Conservation (phyloP, 1,140 invertebrate genomes). For the Pomacea maculata region DNA sequence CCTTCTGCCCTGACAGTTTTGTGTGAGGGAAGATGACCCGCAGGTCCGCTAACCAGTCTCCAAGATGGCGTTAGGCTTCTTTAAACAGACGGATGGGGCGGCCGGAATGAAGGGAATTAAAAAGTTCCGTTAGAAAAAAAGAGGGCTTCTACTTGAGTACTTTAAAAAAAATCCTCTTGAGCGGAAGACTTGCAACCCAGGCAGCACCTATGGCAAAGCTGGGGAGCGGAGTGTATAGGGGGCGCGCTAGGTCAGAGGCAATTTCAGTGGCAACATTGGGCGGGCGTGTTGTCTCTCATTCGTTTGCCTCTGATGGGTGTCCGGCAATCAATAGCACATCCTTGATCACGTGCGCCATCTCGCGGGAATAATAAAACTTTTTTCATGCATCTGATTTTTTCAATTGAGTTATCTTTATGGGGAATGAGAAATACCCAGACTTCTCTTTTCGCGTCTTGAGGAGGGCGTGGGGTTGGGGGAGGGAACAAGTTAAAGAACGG, state of each 20-base stretch:
- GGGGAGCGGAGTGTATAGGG: slow-evolving; percentile 23
- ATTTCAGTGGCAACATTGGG: slow-evolving; percentile 17
- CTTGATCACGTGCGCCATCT: slow-evolving; percentile 17
- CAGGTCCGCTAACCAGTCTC: slow-evolving; percentile 15
- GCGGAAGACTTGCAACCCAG: not conserved
- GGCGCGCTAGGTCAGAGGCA: slow-evolving; percentile 15
- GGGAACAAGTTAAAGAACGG: too few species aligned
- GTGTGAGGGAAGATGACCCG: not conserved
- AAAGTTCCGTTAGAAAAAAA: not conserved
- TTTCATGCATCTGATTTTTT: slow-evolving; percentile 31
- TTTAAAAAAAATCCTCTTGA: not conserved
- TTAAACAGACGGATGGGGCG: slow-evolving; percentile 24
- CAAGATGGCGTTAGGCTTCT: slow-evolving; percentile 25
- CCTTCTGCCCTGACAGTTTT: not conserved
- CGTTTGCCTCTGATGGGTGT: slow-evolving; percentile 23
- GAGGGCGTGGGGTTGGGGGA: too few species aligned
- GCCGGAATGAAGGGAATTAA: slow-evolving; percentile 13
- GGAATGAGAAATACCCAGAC: slow-evolving; percentile 25
- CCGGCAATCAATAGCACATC: slow-evolving; percentile 25
- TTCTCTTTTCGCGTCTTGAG: slow-evolving; percentile 12
- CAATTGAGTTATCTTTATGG: slow-evolving; percentile 23
- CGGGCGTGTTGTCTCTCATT: slow-evolving; percentile 2
- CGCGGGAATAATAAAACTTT: slow-evolving; percentile 28
- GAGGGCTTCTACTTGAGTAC: too few species aligned
- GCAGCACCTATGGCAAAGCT: slow-evolving; percentile 21